Conservation (phyloP, 1,140 invertebrate genomes). For the Bilobella aurantiaca region DNA sequence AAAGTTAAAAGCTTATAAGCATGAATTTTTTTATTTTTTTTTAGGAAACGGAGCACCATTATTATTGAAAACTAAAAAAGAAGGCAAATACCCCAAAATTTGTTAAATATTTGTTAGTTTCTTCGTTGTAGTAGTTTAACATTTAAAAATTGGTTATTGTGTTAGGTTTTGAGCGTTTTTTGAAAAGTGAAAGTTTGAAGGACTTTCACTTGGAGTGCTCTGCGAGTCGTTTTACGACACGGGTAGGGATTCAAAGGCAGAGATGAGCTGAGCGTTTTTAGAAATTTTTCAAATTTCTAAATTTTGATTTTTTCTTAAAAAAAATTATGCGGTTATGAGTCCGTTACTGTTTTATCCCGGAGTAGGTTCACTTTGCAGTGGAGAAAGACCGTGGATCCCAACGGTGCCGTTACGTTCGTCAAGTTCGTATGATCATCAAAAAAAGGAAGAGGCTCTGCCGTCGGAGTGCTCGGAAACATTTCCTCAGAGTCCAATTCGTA, state of each 20-base stretch:
- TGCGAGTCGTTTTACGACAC: neutral
- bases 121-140: no score
- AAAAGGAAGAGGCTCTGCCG: conserved; percentile 50
- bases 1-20: no score
- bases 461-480: conserved; percentile 41
- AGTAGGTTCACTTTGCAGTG: conserved; percentile 61
- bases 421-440: conserved; percentile 49
- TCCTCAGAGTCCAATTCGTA: conserved; percentile 37
- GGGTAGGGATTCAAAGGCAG: conserved; percentile 20
- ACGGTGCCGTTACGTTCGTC: conserved; percentile 55
- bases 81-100: no score
- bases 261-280: no score
- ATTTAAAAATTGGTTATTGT: no score
- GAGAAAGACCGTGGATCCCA: conserved; percentile 53
- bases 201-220: neutral
- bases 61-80: no score
- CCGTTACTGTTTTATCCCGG: conserved; percentile 59
- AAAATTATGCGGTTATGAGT: no score
- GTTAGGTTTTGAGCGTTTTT: neutral
- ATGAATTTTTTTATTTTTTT: no score
- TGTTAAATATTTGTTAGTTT: no score
- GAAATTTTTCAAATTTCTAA: no score
- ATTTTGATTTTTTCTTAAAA: no score
- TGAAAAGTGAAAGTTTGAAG: neutral
- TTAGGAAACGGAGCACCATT: no score